Percentiles rank a stretch among this genome's conserved stretches.
Evolutionary conservation across 2,888 invertebrate species (phyloP).

Genomic region (Tipula lateralis): DNA sequence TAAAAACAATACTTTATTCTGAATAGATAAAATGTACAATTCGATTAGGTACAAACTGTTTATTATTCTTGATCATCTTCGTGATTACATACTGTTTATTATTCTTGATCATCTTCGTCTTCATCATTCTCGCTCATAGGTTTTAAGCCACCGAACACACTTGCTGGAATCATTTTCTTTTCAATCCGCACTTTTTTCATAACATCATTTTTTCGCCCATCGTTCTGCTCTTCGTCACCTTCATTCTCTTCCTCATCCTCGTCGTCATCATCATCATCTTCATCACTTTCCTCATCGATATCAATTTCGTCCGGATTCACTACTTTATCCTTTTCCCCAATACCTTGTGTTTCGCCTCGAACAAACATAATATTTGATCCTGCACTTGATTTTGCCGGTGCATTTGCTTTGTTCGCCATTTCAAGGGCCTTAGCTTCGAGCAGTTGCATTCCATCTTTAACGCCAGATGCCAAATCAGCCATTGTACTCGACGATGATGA

Average conservation of each 20-base stretch:
- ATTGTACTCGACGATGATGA: constrained; percentile 65
- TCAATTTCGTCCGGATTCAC: constrained; percentile 85
- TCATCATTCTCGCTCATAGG: constrained; percentile 38
- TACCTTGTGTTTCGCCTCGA: constrained; percentile 78
- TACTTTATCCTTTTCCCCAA: constrained; percentile 60
- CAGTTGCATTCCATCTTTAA: constrained; percentile 82
- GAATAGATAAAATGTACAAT: neutral
- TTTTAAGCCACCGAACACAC: constrained; percentile 82
- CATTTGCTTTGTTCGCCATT: constrained; percentile 39
- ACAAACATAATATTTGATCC: constrained; percentile 74
- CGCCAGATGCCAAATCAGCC: constrained; percentile 68
- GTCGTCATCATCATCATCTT: constrained; percentile 56
- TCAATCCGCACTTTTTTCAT: constrained; percentile 68
- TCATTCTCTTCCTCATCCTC: constrained; percentile 58
- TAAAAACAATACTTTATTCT: neutral
- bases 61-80: constrained; percentile 25
- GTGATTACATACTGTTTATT: no score
- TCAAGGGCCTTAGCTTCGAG: constrained; percentile 78
- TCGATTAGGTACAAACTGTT: neutral
- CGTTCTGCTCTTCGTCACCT: constrained; percentile 54
- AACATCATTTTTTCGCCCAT: constrained; percentile 53
- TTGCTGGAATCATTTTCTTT: constrained; percentile 78
- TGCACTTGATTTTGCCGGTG: constrained; percentile 30
- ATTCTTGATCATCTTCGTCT: constrained; percentile 27
- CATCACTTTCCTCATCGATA: constrained; percentile 68